phyloP scores from a whole-genome alignment of 2,797 vertebrate genomes.

The Podarcis lilfordi region DNA sequence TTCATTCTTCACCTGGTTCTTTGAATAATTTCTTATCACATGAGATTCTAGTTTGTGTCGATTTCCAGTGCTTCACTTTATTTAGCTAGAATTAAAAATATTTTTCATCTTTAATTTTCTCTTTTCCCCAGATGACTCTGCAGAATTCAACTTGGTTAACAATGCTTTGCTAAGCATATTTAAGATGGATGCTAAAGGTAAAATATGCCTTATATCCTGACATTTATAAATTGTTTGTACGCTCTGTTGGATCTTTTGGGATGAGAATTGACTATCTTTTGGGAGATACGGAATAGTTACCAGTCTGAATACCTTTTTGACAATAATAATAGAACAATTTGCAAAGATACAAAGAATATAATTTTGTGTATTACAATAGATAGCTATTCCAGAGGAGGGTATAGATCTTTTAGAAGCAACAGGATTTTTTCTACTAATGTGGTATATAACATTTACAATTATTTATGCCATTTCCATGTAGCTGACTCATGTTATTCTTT shows the following conservation, averaged over 20 bases:
- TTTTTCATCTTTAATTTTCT: slow-evolving; percentile 26
- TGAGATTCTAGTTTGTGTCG: neutral
- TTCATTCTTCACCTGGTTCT: neutral
- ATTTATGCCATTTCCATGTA: neutral
- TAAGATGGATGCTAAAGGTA: slow-evolving; percentile 98
- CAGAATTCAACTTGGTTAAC: slow-evolving; percentile 98
- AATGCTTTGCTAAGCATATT: slow-evolving; percentile 95
- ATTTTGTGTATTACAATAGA: neutral
- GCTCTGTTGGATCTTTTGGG: neutral
- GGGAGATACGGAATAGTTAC: neutral
- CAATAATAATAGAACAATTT: neutral
- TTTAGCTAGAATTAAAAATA: slow-evolving; percentile 21
- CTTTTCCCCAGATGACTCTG: slow-evolving; percentile 88
- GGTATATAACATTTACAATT: neutral
- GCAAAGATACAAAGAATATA: neutral
- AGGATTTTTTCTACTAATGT: neutral
- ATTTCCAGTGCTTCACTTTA: neutral
- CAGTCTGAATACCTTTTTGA: neutral
- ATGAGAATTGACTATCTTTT: neutral
- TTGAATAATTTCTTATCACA: neutral
- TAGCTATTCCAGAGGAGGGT: neutral
- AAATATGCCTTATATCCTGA: slow-evolving; percentile 37
- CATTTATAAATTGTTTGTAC: neutral
- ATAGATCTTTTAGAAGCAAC: neutral
- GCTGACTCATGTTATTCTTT: neutral